These are phyloP conservation scores for Chalcosyrphus nemorum DNA, from an alignment of 2,888 invertebrate species.

Conservation along the genomic window DNA sequence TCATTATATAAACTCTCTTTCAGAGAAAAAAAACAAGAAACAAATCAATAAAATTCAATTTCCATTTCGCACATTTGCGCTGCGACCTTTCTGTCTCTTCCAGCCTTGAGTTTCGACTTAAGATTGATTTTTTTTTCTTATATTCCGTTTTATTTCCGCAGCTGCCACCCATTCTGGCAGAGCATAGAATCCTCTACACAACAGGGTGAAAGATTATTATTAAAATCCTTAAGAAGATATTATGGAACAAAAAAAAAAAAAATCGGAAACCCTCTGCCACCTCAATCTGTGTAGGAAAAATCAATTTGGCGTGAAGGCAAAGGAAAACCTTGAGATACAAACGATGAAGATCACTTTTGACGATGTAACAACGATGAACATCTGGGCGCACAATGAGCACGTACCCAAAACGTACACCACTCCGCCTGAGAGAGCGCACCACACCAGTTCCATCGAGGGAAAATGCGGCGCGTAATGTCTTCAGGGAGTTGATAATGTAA, in stretches of 20 bases:
- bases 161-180: slow-evolving; percentile 67
- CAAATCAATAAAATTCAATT: slow-evolving; percentile 56
- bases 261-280: slow-evolving; percentile 26
- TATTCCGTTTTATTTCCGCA: slow-evolving; percentile 67
- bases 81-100: slow-evolving; percentile 34
- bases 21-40: too few species aligned
- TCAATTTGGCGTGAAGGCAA: slow-evolving; percentile 67
- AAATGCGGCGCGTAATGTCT: slow-evolving; percentile 58
- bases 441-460: slow-evolving; percentile 46
- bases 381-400: slow-evolving; percentile 70
- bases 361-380: slow-evolving; percentile 68
- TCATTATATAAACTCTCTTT: too few species aligned
- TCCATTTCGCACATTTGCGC: slow-evolving; percentile 47
- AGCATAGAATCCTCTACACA: neutral
- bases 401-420: slow-evolving; percentile 60
- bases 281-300: slow-evolving; percentile 63
- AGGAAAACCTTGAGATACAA: slow-evolving; percentile 54
- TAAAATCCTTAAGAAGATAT: slow-evolving; percentile 71
- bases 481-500: slow-evolving; percentile 47
- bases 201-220: slow-evolving; percentile 62
- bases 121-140: slow-evolving; percentile 50
- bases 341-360: slow-evolving; percentile 62
- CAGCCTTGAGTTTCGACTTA: slow-evolving; percentile 26
- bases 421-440: slow-evolving; percentile 52
- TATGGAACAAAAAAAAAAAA: slow-evolving; percentile 44